Conservation (phyloP, 1,140 invertebrate species). For the Eriosoma lanigerum region DNA sequence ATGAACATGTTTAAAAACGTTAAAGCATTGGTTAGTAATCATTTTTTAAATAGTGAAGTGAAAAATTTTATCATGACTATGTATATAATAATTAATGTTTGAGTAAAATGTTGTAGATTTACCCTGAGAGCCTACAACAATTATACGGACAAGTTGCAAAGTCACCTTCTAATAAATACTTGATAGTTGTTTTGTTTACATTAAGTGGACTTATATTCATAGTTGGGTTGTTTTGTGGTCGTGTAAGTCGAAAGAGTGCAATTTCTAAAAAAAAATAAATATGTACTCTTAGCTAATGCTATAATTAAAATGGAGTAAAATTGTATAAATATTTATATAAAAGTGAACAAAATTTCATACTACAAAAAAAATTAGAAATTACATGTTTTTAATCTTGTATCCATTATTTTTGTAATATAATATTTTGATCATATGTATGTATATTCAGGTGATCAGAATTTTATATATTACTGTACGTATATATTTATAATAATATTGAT, state of each 20-base stretch:
- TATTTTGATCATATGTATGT: too few relatives aligned
- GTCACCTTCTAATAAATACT: slow-evolving; percentile 78
- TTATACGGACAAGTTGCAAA: slow-evolving; percentile 68
- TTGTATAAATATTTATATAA: too few relatives aligned
- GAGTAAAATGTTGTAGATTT: slow-evolving; percentile 58
- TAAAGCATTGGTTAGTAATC: slow-evolving; percentile 66
- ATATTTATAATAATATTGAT: too few relatives aligned
- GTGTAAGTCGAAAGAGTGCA: slow-evolving; percentile 67
- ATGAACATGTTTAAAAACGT: slow-evolving; percentile 89
- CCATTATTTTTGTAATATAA: too few relatives aligned
- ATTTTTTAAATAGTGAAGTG: too few relatives aligned
- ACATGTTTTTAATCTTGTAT: too few relatives aligned
- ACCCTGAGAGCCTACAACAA: slow-evolving; percentile 66
- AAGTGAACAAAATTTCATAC: too few relatives aligned
- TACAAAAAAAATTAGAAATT: too few relatives aligned
- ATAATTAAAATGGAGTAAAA: too few relatives aligned
- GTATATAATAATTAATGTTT: neutral
- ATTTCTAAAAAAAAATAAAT: slow-evolving; percentile 50
- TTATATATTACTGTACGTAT: too few relatives aligned
- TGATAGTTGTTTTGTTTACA: slow-evolving; percentile 70
- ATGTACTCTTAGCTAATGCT: neutral
- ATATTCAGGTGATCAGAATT: too few relatives aligned
- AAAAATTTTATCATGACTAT: too few relatives aligned
- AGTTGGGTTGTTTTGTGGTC: slow-evolving; percentile 77
- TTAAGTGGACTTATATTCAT: slow-evolving; percentile 78